A percentile compares a stretch with the other conserved stretches of the same genome.
These are phyloP conservation scores for Picathartes gymnocephalus DNA, from an alignment of 2,113 vertebrate species.

Conservation along the genomic window DNA sequence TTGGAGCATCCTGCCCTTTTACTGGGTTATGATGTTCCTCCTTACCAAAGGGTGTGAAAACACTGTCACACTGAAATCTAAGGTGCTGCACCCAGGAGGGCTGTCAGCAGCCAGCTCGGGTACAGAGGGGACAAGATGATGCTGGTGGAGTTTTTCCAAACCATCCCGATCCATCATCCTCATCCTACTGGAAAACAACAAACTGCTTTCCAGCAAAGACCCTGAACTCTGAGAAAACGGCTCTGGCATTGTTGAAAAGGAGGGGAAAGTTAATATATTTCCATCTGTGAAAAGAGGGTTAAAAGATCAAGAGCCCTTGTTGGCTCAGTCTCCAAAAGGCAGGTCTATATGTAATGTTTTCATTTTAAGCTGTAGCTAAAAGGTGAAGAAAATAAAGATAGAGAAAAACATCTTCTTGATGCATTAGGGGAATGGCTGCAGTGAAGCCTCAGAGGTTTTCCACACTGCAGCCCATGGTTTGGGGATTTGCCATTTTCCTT, in stretches of 20 bases:
- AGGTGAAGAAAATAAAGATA: not conserved
- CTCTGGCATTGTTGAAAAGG: not conserved
- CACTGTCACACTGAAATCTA: constrained; percentile 30
- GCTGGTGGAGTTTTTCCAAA: not conserved
- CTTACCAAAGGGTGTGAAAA: constrained; percentile 38
- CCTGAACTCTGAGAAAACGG: fast-evolving
- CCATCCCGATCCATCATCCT: not conserved
- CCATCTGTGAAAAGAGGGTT: not conserved
- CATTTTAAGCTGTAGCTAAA: not conserved
- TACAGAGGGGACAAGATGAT: not conserved
- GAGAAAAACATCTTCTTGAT: not conserved
- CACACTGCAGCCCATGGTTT: not conserved
- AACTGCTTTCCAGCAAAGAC: not conserved
- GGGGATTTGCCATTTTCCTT: not conserved
- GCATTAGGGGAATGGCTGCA: not conserved
- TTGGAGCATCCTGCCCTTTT: constrained; percentile 31
- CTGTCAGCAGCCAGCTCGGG: not conserved
- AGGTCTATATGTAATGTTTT: not conserved
- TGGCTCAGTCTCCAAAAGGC: not conserved
- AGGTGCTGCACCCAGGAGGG: constrained; percentile 1
- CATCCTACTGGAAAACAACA: not conserved
- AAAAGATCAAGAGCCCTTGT: not conserved
- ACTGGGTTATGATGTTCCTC: constrained; percentile 54
- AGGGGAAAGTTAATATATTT: not conserved
- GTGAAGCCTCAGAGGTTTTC: not conserved